Percentiles rank a stretch among this genome's conserved stretches.
These are phyloP conservation scores for Pseudochaenichthys georgianus DNA, from an alignment of 2,797 vertebrate species.

Conservation along the genomic window DNA sequence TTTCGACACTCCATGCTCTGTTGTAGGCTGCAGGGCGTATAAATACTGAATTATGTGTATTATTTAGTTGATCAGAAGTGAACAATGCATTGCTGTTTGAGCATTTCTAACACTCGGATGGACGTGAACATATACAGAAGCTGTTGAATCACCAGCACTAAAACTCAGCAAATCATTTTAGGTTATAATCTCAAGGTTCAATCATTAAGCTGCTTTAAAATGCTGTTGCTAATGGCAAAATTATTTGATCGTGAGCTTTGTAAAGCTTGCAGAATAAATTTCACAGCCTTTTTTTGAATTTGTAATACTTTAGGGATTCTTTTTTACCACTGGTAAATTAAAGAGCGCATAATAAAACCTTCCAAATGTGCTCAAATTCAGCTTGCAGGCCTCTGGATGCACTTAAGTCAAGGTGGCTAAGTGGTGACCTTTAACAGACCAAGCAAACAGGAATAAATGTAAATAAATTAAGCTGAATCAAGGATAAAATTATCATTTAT, in stretches of 20 bases:
- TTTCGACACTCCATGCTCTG: background rate
- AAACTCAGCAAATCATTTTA: conserved; percentile 13
- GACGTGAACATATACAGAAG: conserved; percentile 9
- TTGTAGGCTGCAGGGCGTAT: conserved; percentile 19
- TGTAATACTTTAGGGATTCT: background rate
- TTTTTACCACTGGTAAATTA: conserved; percentile 32
- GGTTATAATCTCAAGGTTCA: conserved; percentile 1
- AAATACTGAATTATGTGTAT: conserved; percentile 31
- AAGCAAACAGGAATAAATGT: background rate
- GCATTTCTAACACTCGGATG: conserved; percentile 14
- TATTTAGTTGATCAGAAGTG: conserved; percentile 40
- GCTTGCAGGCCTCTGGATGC: conserved; percentile 1
- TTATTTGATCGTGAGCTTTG: conserved; percentile 21
- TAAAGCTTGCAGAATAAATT: conserved; percentile 20
- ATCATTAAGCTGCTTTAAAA: conserved; percentile 11
- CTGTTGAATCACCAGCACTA: conserved; percentile 20
- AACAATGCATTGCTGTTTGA: conserved; percentile 15
- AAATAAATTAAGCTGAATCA: no score
- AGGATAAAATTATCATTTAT: no score
- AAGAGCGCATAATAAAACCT: conserved; percentile 17
- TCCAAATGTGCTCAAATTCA: conserved; percentile 4
- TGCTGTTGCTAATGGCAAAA: conserved; percentile 18
- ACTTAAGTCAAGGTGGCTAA: conserved; percentile 5
- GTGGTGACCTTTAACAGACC: conserved; percentile 2
- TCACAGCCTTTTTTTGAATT: background rate